Conservation (phyloP, 1,140 invertebrate genomes). For the Solenopsis invicta region DNA sequence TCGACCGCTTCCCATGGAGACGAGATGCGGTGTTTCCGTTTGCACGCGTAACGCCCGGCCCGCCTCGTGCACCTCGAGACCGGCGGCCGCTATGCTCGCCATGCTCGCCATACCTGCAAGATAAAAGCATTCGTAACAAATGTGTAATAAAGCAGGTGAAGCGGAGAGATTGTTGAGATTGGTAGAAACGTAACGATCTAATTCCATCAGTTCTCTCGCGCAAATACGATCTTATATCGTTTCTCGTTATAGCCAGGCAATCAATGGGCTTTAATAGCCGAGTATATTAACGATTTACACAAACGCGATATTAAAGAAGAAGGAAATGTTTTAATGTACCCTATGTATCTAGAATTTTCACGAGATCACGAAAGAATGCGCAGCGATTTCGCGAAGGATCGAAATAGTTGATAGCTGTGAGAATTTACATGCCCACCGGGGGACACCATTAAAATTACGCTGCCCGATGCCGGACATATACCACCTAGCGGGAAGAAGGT, state of each 20-base stretch:
- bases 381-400: background rate
- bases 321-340: background rate
- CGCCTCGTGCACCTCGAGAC: conserved; percentile 85
- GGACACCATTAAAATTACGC: conserved; percentile 23
- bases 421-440: conserved; percentile 26
- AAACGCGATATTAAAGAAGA: background rate
- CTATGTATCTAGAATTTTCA: background rate
- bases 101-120: conserved; percentile 84
- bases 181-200: conserved; percentile 33
- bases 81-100: conserved; percentile 79
- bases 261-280: background rate
- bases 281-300: background rate
- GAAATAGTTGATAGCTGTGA: background rate
- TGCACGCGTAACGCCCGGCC: conserved; percentile 92
- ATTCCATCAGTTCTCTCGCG: conserved; percentile 17
- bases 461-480: conserved; percentile 22
- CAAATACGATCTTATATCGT: background rate
- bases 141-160: conserved; percentile 13
- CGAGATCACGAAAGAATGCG: background rate
- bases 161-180: background rate
- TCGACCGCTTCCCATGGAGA: conserved; percentile 95
- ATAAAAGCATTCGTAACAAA: conserved; percentile 65
- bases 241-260: background rate
- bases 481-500: conserved; percentile 32
- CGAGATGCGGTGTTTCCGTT: conserved; percentile 95